Evolutionary conservation across 2,888 invertebrate species (phyloP), one percentile per base, ranked within the genome.

Genomic region (Orgyia antiqua): DNA sequence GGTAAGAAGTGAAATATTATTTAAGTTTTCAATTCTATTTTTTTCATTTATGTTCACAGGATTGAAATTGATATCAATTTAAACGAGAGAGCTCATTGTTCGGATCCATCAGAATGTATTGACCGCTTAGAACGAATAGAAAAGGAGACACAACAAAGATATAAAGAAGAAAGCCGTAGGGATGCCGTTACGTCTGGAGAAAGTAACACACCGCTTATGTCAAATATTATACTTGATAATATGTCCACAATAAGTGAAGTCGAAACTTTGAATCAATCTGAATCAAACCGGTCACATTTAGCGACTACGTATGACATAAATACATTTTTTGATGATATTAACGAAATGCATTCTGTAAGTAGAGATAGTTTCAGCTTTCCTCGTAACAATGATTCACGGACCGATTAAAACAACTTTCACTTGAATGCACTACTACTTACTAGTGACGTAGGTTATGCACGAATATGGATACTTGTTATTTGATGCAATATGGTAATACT

Each of bases 121-220:
- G 80, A 83, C 11, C 69, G 78, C 3, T 54, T 86, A 23, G 84
- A 86, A 33, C 63, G 61, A 50, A 86, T 86, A 24, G 84, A 86
- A 45, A 73, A 53, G 18, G 84, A 83, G 45, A 86, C 84, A 0
- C 58, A 44, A 24, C 69, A 73, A 20, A 61, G 84, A n/a, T 48
- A 71, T 4, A 64, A 64, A 31, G 47, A 55, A 11, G 65, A 58
- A 27, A 34, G 46, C 9, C n/a, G 24, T 8, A 31, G 33, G 10
- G 42, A 33, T 9, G 31, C 27, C 6, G n/a, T 24, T 9, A n/a
- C 21, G n/a, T 32, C 24, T 12, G 24, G 11, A 5, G 36, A 33
- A 18, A 10, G 13, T 29, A 3, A 7, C 23, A 10, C 2, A 3
- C 3, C 23, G 10, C 5, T 23, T 23, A 10, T 10, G 10, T 4